These are phyloP conservation scores for Anadara kagoshimensis DNA, from an alignment of 1,140 invertebrate genomes.

Conservation along the genomic window DNA sequence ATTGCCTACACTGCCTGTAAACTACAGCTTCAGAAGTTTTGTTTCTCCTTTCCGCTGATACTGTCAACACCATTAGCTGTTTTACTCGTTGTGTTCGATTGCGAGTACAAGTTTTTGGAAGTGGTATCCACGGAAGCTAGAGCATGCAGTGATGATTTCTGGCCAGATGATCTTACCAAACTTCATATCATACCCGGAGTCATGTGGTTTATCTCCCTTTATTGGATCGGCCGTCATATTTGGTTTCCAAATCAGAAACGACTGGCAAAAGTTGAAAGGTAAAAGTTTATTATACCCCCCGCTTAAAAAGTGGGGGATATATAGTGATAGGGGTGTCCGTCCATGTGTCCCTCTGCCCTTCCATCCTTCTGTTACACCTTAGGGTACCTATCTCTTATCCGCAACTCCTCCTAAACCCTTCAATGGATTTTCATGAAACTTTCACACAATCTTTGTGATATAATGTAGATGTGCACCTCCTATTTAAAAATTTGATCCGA, in stretches of 20 bases:
- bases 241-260: constrained; percentile 98
- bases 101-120: background rate
- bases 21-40: constrained; percentile 59
- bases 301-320: too few relatives aligned
- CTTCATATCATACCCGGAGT: constrained; percentile 21
- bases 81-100: constrained; percentile 20
- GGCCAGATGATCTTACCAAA: background rate
- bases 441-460: too few relatives aligned
- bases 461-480: too few relatives aligned
- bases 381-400: too few relatives aligned
- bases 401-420: too few relatives aligned
- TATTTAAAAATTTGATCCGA: too few relatives aligned
- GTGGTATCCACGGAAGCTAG: too few relatives aligned
- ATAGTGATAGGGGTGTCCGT: background rate
- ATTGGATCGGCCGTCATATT: constrained; percentile 97
- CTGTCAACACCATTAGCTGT: constrained; percentile 55
- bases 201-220: constrained; percentile 85
- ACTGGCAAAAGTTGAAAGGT: constrained; percentile 94
- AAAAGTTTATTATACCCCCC: constrained; percentile 30
- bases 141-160: background rate
- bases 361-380: too few relatives aligned
- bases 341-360: too few relatives aligned
- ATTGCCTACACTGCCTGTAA: constrained; percentile 60
- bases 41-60: constrained; percentile 53
- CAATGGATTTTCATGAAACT: too few relatives aligned